Base-by-base conservation (phyloP, 2,113 vertebrate genomes). In the Myrmecophaga tridactyla region DNA sequence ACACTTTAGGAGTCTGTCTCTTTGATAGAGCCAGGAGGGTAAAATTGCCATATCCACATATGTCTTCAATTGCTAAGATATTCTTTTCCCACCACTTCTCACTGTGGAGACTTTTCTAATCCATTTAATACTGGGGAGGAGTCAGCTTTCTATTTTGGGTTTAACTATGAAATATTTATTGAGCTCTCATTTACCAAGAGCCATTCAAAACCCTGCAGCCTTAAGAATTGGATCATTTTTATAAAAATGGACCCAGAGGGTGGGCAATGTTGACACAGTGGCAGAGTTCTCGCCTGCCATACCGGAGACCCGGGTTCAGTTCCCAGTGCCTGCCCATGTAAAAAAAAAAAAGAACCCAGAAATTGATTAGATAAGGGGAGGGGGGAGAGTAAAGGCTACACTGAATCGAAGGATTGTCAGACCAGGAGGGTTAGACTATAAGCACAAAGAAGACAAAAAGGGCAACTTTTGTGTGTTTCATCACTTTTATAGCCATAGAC, bases 81-180 rank as follows among this genome's bases (percentile, higher is more conserved):
- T 25, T 94, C 94, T 96, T 95, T 97, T 94, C 95, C 93, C 78
- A 93, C 89, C 72, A 25, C 82, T 95, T 94, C 82, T 73, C 92
- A 95, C 67, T 39, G 31, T 70, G 85, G 94, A 92, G 90, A 95
- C 75, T 81, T 96, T 96, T 95, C 67, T 90, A 96, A 95, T 94
- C 94, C 94, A 51, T 93, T 96, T 95, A 95, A 93, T 89, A 95
- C 43, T 17, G 90, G 86, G 84, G 87, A 96, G 92, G 96, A 94
- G 95, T 85, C 95, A 96, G 88, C 77, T 94, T 96, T 82, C 92
- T 97, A 96, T 97, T 97, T 94, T 87, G 58, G 82, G 92, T 89
- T 88, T 95, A 94, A 96, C 96, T 95, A 95, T 94, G 95, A 97
- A 96, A 96, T 97, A 97, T 97, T 96, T 96, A 96, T 97, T 89